Evolutionary conservation across 2,888 invertebrate genomes (phyloP), one percentile per base, ranked within the genome.

Genomic region (Leucania comma): DNA sequence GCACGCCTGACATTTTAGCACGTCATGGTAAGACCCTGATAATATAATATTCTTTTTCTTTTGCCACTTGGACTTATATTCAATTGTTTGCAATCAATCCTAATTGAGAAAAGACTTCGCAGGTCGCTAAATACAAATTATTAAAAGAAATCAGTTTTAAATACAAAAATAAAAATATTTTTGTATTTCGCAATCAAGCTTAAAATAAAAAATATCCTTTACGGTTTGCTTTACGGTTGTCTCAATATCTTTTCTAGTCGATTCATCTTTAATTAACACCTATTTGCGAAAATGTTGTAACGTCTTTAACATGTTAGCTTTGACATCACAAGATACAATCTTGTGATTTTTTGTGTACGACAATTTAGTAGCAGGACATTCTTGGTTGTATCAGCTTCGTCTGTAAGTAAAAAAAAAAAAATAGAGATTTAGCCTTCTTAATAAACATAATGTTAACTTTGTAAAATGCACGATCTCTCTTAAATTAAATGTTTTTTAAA

Each of bases 211-310:
- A 22, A 14, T 29, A 24, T n/a, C 12, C 9, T 48, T 42, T 35
- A 17, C 57, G 46, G 6, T 56, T 42, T n/a, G 14, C 9, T 48
- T 42, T 35, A 17, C 57, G 46, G 6, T 56, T 42, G 24, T 56
- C 26, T 50, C n/a, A 35, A 51, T 56, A 35, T 35, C 20, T n/a
- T 17, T 12, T 46, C n/a, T 12, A 51, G 24, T 26, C 4, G 46
- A 48, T 38, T 10, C 24, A 29, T 46, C 12, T 26, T 5, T 0
- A 69, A 78, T 78, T 78, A 63, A 26, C 62, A 22, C 14, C 38
- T 35, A 38, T 17, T 63, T 24, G 74, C 56, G 62, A 74, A 77
- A 62, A 62, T 50, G n/a, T 72, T 26, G n/a, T 60, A 10, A 67
- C 56, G 20, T 46, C 42, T 59, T 50, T 24, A 38, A 54, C 17